Percentiles rank a stretch among this genome's conserved stretches.
These are phyloP conservation scores for Xenopus tropicalis DNA, from an alignment of 2,113 vertebrate species.

Conservation along the genomic window UCB_Xtro_10.0 CM004447.2:31493001-31493500, in stretches of 20 bases:
- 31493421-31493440: conserved; percentile 83
- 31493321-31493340: conserved; percentile 60
- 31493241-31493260: conserved; percentile 11
- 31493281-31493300: conserved; percentile 65
- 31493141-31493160: conserved; percentile 23
- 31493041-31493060: not conserved
- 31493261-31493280: conserved; percentile 61
- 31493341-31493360: conserved; percentile 69
- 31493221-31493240: conserved; percentile 7
- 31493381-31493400: conserved; percentile 69
- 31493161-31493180: conserved; percentile 31
- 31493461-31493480: conserved; percentile 79
- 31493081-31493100: conserved; percentile 27
- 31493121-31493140: conserved; percentile 10
- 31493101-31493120: conserved; percentile 29
- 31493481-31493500: conserved; percentile 79
- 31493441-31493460: conserved; percentile 83
- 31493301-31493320: conserved; percentile 5
- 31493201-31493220: conserved; percentile 40
- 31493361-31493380: conserved; percentile 75
- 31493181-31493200: conserved; percentile 37
- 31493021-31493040: not conserved
- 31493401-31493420: conserved; percentile 79
- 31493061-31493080: conserved; percentile 24
- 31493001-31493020: not conserved